phyloP scores from a whole-genome alignment of 2,113 vertebrate genomes.

The Pygoscelis antarcticus region DNA sequence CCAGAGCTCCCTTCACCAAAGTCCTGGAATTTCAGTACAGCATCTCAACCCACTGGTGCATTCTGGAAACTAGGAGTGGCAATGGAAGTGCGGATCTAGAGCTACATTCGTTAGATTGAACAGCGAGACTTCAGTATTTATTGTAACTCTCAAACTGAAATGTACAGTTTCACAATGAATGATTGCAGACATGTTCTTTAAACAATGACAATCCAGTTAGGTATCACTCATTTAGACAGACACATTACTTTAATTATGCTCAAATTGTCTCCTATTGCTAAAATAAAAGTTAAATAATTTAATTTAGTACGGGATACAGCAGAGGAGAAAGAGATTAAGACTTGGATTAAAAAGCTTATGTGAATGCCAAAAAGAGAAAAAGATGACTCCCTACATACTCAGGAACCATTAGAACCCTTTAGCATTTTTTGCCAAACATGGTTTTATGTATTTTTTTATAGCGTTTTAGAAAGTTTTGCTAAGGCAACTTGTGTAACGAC shows the following conservation, averaged over 20 bases:
- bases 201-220: conserved; percentile 14
- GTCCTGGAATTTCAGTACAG: not conserved
- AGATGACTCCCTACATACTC: not conserved
- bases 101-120: not conserved
- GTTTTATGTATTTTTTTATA: not conserved
- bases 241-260: not conserved
- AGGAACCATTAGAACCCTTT: not conserved
- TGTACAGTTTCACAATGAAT: not conserved
- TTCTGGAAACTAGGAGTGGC: not conserved
- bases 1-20: not conserved
- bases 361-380: not conserved
- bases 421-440: conserved; percentile 35
- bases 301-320: not conserved
- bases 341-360: not conserved
- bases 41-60: not conserved
- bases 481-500: not conserved
- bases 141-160: not conserved
- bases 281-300: conserved; percentile 22
- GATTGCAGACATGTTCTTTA: not conserved
- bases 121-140: not conserved
- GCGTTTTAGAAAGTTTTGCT: conserved; percentile 6
- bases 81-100: not conserved
- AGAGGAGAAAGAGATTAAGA: conserved; percentile 15
- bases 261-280: not conserved
- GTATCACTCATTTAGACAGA: conserved; percentile 19